Base-by-base conservation (phyloP, 2,113 vertebrate genomes). In the Pseudopipra pipra region DNA sequence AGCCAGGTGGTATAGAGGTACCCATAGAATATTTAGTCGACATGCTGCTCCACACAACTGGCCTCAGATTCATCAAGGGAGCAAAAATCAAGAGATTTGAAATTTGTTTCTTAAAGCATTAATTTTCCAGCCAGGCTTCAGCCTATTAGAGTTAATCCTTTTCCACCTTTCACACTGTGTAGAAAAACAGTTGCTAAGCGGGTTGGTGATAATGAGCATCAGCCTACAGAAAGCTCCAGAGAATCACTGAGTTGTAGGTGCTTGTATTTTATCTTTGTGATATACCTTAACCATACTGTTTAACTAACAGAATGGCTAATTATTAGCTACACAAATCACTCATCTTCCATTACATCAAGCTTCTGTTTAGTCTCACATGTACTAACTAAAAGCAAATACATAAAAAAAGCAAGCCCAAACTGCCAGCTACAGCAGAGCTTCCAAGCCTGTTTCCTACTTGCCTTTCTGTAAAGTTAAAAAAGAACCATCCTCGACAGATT, bases 281-380 rank as follows among this genome's bases (percentile, higher is more conserved):
- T 73, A 58, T 55, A 72, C 78, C 54, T 85, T 82, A 86, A 56
- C 44, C 39, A 76, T 24, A 52, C 14, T 76, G 44, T 82, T 93
- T 56, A 75, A 75, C 14, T 85, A 89, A 85, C 44, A 91, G 30
- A 72, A 83, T 65, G 33, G 72, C 85, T 85, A 78, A 87, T 91
- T 91, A 85, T 89, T 82, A 91, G 49, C 85, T 83, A 72, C 62
- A 61, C 41, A 56, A 89, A 96, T 94, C 90, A 91, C 56, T 93
- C 70, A 75, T 75, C 78, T 94, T 65, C 58, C 87, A 43, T 90
- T 85, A 87, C n/a, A 68, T 24, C 62, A 90, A 54, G 41, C 17
- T 87, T 87, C 74, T 90, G 71, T 67, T 94, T 87, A 85, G 95
- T 68, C 47, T 82, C n/a, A 49, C 37, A 37, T 68, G 37, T 71